phyloP scores from a whole-genome alignment of 2,113 vertebrate species.

The Phaetusa simplex region DNA sequence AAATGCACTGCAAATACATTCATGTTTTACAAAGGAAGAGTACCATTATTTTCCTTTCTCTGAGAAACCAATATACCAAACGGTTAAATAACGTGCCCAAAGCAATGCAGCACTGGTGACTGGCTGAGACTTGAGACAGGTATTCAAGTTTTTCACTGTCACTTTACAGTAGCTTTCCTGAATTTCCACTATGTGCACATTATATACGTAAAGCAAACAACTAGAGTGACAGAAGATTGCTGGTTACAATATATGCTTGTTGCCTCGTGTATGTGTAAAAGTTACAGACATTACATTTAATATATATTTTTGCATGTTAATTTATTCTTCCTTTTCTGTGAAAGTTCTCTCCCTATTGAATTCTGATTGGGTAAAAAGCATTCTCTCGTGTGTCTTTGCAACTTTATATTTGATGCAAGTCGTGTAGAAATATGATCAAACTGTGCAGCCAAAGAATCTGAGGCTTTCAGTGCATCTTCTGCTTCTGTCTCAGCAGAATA shows the following conservation, averaged over 20 bases:
- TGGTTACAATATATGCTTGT: background rate
- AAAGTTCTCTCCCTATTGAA: background rate
- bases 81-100: background rate
- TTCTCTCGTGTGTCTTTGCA: background rate
- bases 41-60: background rate
- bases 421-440: background rate
- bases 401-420: background rate
- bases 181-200: fast-evolving
- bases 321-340: background rate
- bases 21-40: background rate
- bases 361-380: background rate
- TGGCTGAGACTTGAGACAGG: background rate
- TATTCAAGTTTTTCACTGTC: background rate
- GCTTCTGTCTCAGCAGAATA: background rate
- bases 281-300: background rate
- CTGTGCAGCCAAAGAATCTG: background rate
- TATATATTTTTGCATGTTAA: background rate
- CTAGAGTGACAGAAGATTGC: background rate
- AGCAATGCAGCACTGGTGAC: background rate
- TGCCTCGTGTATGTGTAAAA: background rate
- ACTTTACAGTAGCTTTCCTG: background rate
- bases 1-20: background rate
- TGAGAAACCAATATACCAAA: background rate
- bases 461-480: background rate
- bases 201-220: background rate